Base-by-base conservation (phyloP, 2,888 invertebrate species). In the Yponomeuta evonymella region DNA sequence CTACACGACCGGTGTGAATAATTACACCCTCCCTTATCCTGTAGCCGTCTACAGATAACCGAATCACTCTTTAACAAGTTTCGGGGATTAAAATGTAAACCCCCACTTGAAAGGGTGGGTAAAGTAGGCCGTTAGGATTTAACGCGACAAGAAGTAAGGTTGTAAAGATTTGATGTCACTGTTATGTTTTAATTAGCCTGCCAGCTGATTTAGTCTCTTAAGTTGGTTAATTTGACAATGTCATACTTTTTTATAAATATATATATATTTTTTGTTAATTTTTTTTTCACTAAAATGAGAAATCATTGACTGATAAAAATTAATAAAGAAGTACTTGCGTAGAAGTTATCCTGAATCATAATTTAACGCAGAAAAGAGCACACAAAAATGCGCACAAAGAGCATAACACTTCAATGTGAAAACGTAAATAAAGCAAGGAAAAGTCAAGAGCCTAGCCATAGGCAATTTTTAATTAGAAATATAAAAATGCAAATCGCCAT, bases 1-100 rank as follows among this genome's bases (percentile, higher is more conserved):
- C 81, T 63, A 74, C 75, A 72, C 75, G 79, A 79, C 81, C 83
- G 83, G 83, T 86, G 85, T 81, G 80, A 83, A 82, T 88, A 86
- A 89, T 89, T 89, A 87, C 83, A 81, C 79, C 79, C 80, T 81
- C 84, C 83, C 84, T 83, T 77, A 77, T 77, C 78, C 71, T 69
- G 72, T 71, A 72, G 72, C 73, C 75, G 75, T 78, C 74, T 77
- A 76, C 79, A 81, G 84, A 84, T 88, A 87, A 87, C 84, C 77
- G 80, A 87, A 88, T 87, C 71, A 69, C 82, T 79, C 79, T 80
- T 81, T 85, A 85, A 87, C 83, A 84, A 88, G 83, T 86, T 87
- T 79, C 78, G 79, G 78, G 51, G 12, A 58, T 58, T 58, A 58
- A 58, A 58, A 58, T 5, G 3, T 12, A 58, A 58, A 12, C 51